Evolutionary conservation across 1,140 invertebrate genomes (phyloP), one percentile per base, ranked within the genome.

Genomic region (Hypsibius dujardini): DNA sequence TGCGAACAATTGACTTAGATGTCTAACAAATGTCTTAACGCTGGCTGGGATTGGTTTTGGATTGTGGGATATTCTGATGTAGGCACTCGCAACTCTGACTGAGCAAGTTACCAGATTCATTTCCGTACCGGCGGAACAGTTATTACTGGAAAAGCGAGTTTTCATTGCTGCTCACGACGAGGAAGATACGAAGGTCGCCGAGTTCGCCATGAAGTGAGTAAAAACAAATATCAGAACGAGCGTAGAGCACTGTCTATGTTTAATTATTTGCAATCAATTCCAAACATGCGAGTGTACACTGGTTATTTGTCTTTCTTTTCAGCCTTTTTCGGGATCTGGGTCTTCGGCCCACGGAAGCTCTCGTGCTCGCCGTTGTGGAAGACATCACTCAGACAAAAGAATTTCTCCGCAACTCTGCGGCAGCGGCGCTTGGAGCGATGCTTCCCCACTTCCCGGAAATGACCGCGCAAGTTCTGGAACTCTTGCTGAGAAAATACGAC

Each of bases 371-470:
- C 1, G 76, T 95, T 69, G 81, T 92, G 59, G 76, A 82, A 42
- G 90, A 94, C 78, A 81, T 92, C 42, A 85, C 87, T 73, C 88
- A 92, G 79, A 83, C 86, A 0, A 85, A 90, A 46, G 85, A 87
- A 73, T 85, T 86, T 72, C 83, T 95, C 46, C 86, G 93, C 76
- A 83, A 85, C 73, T 85, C 91, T 2, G 86, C 88, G 1, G 86
- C 90, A 0, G 79, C 84, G 72, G 88, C 90, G 0, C 78, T 94
- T 47, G 86, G 88, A 1, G 80, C 83, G 28, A 80, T 90, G 1
- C 79, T 94, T 1, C 78, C 80, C 59, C 76, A 79, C 1, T 83
- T 86, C 75, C 79, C 78, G 1, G 78, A 81, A 2, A 75, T 84
- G 28, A 81, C 85, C 47, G 81, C 84, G 67, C 72, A 70, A 1